Conservation (phyloP, 1,140 invertebrate species). For the Ephestia elutella region DNA sequence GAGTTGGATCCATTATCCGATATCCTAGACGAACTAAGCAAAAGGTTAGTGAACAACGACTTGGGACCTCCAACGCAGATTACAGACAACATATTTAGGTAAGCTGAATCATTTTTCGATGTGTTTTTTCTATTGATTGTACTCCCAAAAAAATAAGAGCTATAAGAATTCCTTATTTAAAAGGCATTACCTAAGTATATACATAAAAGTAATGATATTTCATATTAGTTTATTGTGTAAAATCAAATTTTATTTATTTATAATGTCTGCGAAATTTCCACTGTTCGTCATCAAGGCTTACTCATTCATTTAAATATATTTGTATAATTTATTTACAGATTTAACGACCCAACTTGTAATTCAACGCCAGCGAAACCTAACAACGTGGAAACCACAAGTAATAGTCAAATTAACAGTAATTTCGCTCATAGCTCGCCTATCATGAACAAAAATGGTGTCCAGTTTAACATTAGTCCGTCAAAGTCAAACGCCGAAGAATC, state of each 20-base stretch:
- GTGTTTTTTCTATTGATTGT: not conserved
- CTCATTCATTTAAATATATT: conserved; percentile 5
- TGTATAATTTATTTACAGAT: conserved; percentile 66
- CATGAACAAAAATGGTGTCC: conserved; percentile 66
- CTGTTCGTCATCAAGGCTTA: conserved; percentile 1
- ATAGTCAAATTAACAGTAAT: conserved; percentile 47
- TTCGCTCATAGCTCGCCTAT: conserved; percentile 71
- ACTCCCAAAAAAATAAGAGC: no score
- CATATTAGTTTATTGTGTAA: no score
- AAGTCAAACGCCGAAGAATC: conserved; percentile 66
- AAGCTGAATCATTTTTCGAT: conserved; percentile 6
- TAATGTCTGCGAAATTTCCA: no score
- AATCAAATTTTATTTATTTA: no score
- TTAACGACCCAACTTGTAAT: conserved; percentile 80
- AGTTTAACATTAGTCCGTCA: conserved; percentile 67
- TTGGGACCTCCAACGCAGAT: conserved; percentile 52
- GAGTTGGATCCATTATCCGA: conserved; percentile 73
- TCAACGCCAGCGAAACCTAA: conserved; percentile 42
- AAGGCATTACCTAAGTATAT: no score
- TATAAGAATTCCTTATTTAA: no score
- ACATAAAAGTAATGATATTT: no score
- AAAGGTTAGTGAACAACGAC: conserved; percentile 64
- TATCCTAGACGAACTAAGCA: conserved; percentile 75
- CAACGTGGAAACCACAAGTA: conserved; percentile 32
- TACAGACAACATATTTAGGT: conserved; percentile 73